Conservation (phyloP, 2,113 vertebrate species). For the Columba janthina region DNA sequence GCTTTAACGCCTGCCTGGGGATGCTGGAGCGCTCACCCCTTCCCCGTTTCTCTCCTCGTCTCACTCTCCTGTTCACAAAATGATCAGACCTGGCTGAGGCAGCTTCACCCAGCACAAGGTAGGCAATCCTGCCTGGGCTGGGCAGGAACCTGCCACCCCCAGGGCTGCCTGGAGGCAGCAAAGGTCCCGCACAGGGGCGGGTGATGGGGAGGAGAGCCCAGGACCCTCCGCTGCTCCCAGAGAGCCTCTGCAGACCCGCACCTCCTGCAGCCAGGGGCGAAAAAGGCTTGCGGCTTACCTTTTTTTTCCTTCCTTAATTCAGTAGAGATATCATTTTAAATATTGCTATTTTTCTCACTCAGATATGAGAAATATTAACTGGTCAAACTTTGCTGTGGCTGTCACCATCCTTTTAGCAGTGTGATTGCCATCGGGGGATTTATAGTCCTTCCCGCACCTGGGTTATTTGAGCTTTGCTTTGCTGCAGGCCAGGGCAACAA, state of each 20-base stretch:
- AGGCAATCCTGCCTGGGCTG: neutral
- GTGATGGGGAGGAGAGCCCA: neutral
- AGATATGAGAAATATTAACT: conserved; percentile 59
- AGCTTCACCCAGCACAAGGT: neutral
- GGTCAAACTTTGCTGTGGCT: conserved; percentile 37
- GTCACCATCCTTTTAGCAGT: conserved; percentile 21
- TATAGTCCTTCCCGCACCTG: neutral
- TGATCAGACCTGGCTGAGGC: accelerated
- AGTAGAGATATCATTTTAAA: conserved; percentile 12
- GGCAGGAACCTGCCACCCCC: neutral
- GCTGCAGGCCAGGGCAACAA: conserved; percentile 30
- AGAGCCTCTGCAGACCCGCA: neutral
- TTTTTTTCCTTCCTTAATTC: neutral
- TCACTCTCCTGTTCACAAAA: neutral
- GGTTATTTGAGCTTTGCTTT: conserved; percentile 32
- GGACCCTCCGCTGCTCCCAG: neutral
- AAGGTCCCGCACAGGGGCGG: neutral
- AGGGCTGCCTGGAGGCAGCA: neutral
- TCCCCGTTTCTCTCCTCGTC: accelerated
- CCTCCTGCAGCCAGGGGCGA: accelerated
- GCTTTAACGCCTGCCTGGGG: neutral
- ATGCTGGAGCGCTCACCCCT: neutral
- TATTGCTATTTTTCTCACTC: conserved; percentile 32
- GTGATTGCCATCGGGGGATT: conserved; percentile 30
- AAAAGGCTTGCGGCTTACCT: neutral